phyloP scores from a whole-genome alignment of 64 coral and sea anemone species.

The Porites australiensis region DNA sequence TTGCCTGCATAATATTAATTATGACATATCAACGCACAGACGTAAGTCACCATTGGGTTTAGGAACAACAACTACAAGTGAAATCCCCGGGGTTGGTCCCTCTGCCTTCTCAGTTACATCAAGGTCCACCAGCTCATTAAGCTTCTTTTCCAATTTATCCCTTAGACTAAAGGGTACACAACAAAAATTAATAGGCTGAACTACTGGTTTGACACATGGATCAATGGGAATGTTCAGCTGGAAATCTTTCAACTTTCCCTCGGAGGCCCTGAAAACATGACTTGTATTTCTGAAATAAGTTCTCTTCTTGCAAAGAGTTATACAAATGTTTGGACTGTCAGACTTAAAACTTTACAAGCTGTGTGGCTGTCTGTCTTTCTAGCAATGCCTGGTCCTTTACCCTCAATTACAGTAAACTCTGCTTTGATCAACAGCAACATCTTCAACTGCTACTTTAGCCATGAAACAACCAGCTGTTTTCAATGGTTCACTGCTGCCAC shows the following conservation, averaged over 20 bases:
- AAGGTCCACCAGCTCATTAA: background rate
- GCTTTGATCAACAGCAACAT: conserved; percentile 22
- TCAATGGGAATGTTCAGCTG: conserved; percentile 13
- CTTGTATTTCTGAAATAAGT: conserved; percentile 37
- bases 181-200: background rate
- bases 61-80: conserved; percentile 56
- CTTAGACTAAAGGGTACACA: background rate
- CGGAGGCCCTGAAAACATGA: conserved; percentile 25
- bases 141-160: background rate
- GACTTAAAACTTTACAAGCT: background rate
- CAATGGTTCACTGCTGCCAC: conserved; percentile 28
- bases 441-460: background rate
- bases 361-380: conserved; percentile 32
- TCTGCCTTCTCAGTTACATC: background rate
- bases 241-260: conserved; percentile 46
- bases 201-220: conserved; percentile 15
- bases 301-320: conserved; percentile 21
- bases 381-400: conserved; percentile 18
- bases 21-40: conserved; percentile 48
- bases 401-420: conserved; percentile 44
- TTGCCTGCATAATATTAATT: background rate
- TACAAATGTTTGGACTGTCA: background rate
- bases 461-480: conserved; percentile 41
- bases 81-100: conserved; percentile 14
- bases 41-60: conserved; percentile 6